Conservation (phyloP, 1,140 invertebrate genomes). For the Rhyzopertha dominica region DNA sequence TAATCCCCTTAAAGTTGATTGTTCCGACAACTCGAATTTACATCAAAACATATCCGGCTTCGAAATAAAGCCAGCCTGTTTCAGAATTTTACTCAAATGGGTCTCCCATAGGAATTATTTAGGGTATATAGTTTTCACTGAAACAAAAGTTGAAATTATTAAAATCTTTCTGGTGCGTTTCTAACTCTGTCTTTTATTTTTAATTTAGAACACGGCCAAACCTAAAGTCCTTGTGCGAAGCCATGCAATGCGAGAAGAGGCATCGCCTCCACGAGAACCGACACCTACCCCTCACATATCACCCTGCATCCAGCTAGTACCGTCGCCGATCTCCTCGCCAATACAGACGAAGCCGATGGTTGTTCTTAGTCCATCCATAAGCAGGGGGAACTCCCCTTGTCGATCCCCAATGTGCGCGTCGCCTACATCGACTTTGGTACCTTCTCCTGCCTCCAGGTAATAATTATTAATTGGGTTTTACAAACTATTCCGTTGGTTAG, state of each 20-base stretch:
- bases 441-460: constrained; percentile 23
- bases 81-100: no score
- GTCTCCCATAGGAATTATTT: no score
- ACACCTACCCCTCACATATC: constrained; percentile 50
- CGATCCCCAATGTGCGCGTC: constrained; percentile 22
- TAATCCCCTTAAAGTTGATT: no score
- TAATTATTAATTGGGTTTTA: neutral
- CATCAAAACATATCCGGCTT: no score
- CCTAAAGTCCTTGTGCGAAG: constrained; percentile 80
- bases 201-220: constrained; percentile 60
- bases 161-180: no score
- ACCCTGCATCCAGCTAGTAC: constrained; percentile 35
- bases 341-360: constrained; percentile 36
- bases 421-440: constrained; percentile 28
- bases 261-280: constrained; percentile 73
- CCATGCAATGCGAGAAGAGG: constrained; percentile 82
- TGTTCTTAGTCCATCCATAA: constrained; percentile 36
- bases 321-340: constrained; percentile 25
- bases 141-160: no score
- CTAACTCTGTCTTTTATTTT: no score
- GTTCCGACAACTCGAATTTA: no score
- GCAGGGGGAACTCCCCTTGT: constrained; percentile 16
- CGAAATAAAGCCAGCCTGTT: no score
- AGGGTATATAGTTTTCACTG: no score
- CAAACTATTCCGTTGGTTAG: no score